Base-by-base conservation (phyloP, 2,113 vertebrate species). In the Beaufortia kweichowensis region DNA sequence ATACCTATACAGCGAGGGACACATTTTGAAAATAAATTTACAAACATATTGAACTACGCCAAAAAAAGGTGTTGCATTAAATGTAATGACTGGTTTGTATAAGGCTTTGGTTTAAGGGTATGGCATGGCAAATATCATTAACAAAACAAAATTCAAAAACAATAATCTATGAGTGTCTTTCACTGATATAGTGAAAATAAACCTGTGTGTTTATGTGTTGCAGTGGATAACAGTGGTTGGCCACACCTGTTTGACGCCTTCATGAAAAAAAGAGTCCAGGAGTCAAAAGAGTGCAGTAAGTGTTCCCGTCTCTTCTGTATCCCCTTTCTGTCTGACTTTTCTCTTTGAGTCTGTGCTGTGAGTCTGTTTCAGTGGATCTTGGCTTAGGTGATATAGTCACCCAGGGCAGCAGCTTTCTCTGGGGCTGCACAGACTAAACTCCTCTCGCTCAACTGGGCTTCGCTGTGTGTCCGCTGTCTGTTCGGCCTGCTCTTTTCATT, bases 191-290 rank as follows among this genome's bases (percentile, higher is more conserved):
- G 19, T 19, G 0, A 66, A 24, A 46, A 60, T 46, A 6, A 57
- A 1, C 63, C 41, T 80, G 33, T 43, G 43, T 66, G 21, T 60
- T 17, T 66, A 10, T 81, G 61, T 63, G 48, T 41, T 71, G 3
- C 66, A 90, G 90, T 88, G 81, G 89, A 91, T 69, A 85, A 86
- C 83, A 87, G 85, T 0, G 89, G 90, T 7, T 91, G 91, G 91
- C 87, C 88, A 2, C 84, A 88, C 48, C 78, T 90, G 21, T 77
- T 89, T 62, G 85, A 86, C 2, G 62, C 83, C 26, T 83, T 86
- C 69, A 83, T 87, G 82, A 84, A 81, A 15, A 73, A 28, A 0
- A 85, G 74, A 10, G 75, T 85, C 23, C 82, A 88, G 0, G 85
- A 86, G 77, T 62, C 68, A 0, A 79, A 82, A 1, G 67, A 83